Conservation (phyloP, 2,888 invertebrate species). For the Hemaris fuciformis region DNA sequence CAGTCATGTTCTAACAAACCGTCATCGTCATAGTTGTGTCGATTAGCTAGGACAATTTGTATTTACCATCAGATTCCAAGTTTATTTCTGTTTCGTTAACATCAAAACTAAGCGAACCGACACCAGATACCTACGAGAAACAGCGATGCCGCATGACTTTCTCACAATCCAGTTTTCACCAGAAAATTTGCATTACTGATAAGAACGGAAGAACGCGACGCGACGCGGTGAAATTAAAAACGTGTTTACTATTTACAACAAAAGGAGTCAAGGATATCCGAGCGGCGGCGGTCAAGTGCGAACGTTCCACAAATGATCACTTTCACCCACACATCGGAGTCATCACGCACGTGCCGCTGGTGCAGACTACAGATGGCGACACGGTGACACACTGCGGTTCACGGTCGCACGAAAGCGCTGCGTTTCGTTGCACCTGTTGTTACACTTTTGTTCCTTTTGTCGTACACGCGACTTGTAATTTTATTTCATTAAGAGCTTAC, state of each 20-base stretch:
- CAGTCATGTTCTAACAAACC: too few relatives aligned
- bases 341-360: too few relatives aligned
- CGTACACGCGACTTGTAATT: neutral
- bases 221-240: constrained; percentile 12
- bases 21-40: too few relatives aligned
- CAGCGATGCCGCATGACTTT: neutral
- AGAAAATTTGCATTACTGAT: constrained; percentile 8
- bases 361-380: constrained; percentile 52
- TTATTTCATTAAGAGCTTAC: neutral
- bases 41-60: too few relatives aligned
- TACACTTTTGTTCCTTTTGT: constrained; percentile 11
- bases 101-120: neutral
- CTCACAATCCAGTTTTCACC: constrained; percentile 10
- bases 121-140: neutral
- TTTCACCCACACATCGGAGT: constrained; percentile 17
- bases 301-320: constrained; percentile 14
- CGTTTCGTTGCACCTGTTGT: constrained; percentile 10
- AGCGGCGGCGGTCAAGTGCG: neutral
- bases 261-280: constrained; percentile 16
- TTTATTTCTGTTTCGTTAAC: too few relatives aligned
- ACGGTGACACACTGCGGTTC: constrained; percentile 61
- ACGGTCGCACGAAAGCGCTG: constrained; percentile 60
- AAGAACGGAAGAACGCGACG: neutral
- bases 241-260: constrained; percentile 10
- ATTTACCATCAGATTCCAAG: too few relatives aligned